Base-by-base conservation (phyloP, 2,888 invertebrate species). In the Sphecodes monilicornis region DNA sequence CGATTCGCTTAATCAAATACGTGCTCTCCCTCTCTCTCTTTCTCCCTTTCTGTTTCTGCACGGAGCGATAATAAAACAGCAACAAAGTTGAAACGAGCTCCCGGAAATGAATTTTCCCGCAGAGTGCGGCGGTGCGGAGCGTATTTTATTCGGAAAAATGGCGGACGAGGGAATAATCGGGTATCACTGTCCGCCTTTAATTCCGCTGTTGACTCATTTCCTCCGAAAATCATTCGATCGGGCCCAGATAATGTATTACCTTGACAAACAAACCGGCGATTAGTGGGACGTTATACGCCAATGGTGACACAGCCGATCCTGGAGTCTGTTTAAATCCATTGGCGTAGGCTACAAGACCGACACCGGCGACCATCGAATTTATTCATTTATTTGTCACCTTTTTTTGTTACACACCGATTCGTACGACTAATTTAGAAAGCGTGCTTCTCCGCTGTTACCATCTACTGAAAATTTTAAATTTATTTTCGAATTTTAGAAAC, bases 301-400 rank as follows among this genome's bases (percentile, higher is more conserved):
- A 92, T 92, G 92, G 88, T 86, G 87, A 86, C 88, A 87, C 88
- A 86, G 87, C 86, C 90, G 85, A 86, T 85, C 77, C 88, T 86
- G 5, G 22, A 89, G 90, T 88, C 90, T 88, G 90, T 92, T 92
- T 90, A 91, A 91, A 89, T 81, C 89, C 92, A 93, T 90, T 91
- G 92, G 91, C 92, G 92, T 90, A 88, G 88, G 76, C 83, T 81
- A 13, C 50, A 29, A 29, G 72, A 43, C 32, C 71, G 39, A 32
- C 36, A 22, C 74, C 39, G 50, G 36, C 66, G 66, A 32, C 64
- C 64, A 32, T 32, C 32, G 18, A 64, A 64, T 64, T 64, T 64
- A 64, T 64, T 64, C 10, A 64, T 64, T 64, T 32, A 64, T 64
- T 64, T 78, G 78, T 43, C 73, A 39, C 32, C 41, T 26, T 41